Evolutionary conservation across 2,113 vertebrate genomes (phyloP), one percentile per base, ranked within the genome.

Genomic region (Macquaria australasica): DNA sequence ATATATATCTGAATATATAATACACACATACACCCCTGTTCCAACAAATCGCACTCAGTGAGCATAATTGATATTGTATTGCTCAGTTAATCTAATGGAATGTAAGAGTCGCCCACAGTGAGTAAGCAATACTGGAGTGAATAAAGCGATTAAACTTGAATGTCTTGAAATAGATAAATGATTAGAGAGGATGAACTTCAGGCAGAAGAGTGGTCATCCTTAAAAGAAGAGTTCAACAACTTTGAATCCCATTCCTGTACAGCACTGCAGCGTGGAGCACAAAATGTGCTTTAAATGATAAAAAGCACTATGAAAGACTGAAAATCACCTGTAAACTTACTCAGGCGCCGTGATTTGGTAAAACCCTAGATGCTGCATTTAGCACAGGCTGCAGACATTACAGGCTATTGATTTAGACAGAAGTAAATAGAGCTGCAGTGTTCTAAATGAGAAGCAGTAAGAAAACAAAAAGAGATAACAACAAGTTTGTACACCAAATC

Each of bases 81-180:
- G 79, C 73, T 74, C 67, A 75, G 68, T 73, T 88, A 72, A 62
- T 84, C 55, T 80, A 90, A 85, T 77, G 75, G 56, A 90, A 75
- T 67, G 66, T 67, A 63, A 60, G 71, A 60, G 70, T 58, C 23
- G 8, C 23, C 9, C 68, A 64, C 34, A 76, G 59, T 73, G 79
- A 87, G 74, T 87, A 69, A 88, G 76, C 85, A 85, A 77, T 59
- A 73, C 53, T 74, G 68, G 41, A 81, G 58, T 43, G 74, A 80
- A 70, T 56, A 74, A 84, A 89, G 63, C n/a, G 37, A 79, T 72
- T 77, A 63, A 53, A 86, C 73, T 83, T 75, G 56, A 82, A 78
- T 83, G 51, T 60, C 43, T 76, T 81, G 50, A 84, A 82, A 87
- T 39, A 78, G 82, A 91, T 90, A 87, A 86, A 86, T 71, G 80